Base-by-base conservation (phyloP, 2,797 vertebrate species). In the Menidia menidia region DNA sequence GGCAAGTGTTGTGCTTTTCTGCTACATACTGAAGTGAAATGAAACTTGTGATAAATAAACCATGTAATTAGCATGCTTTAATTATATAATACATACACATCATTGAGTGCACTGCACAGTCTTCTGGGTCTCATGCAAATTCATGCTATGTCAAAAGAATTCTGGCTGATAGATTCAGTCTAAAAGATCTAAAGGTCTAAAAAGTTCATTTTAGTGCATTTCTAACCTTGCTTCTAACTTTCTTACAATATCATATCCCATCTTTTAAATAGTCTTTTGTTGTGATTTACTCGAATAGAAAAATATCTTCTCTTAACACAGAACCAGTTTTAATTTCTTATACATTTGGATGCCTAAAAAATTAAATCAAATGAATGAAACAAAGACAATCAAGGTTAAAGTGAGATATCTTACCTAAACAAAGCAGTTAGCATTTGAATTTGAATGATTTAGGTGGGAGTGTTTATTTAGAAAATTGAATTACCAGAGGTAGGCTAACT, bases 41-140 rank as follows among this genome's bases (percentile, higher is more conserved):
- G 50, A 30, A 52, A 52, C 25, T 52, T 30, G 30, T 52, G 50
- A 52, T 52, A 52, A 31, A 52, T 52, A 52, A 52, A 52, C 25
- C 50, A 52, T 31, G 50, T 52, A 30, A 52, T 52, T 30, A 50
- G 19, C 48, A 30, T 50, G 6, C 25, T 13, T 13, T 52, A 52
- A 52, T 52, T 52, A 52, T 52, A 30, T 52, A 30, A 31, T 30
- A 57, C 39, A 57, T 6, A 43, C 25, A 52, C 50, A 52, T 30
- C 25, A 52, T 52, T 25, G 50, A 52, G 50, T 31, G 25, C 16
- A 52, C 31, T 19, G 30, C 16, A 4, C 50, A 52, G 25, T 6
- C 4, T 50, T 31, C 50, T 52, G 11, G 14, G 50, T 31, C 50
- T 15, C 50, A 52, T 52, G 50, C 50, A 52, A 30, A 52, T 52